Percentiles rank a stretch among this genome's conserved stretches.
Conservation (phyloP, 2,113 vertebrate species). For the Centropus unirufus region DNA sequence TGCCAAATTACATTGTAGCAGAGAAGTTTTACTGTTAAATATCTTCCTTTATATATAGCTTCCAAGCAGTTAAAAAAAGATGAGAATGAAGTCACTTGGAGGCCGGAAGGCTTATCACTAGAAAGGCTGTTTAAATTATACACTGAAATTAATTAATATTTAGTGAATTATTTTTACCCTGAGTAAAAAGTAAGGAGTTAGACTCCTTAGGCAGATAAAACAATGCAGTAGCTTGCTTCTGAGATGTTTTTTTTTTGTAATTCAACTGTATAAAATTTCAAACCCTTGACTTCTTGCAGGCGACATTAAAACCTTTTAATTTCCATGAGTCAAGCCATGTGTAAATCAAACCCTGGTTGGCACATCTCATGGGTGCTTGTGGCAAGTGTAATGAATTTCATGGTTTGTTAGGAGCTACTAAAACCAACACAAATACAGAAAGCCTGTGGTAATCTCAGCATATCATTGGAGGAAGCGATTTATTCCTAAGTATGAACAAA, state of each 20-base stretch:
- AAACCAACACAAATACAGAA: slow-evolving; percentile 52
- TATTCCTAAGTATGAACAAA: slow-evolving; percentile 58
- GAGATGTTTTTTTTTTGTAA: neutral
- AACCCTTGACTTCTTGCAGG: slow-evolving; percentile 50
- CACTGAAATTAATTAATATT: slow-evolving; percentile 65
- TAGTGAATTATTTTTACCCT: slow-evolving; percentile 66
- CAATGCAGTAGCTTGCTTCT: neutral
- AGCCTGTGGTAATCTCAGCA: slow-evolving; percentile 57
- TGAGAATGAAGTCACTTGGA: slow-evolving; percentile 28
- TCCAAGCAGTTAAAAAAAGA: slow-evolving; percentile 25
- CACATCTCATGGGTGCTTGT: slow-evolving; percentile 39
- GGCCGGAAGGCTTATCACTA: slow-evolving; percentile 54
- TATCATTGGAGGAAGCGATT: slow-evolving; percentile 55
- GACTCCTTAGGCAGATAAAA: slow-evolving; percentile 49
- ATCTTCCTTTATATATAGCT: slow-evolving; percentile 27
- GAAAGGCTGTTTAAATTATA: slow-evolving; percentile 55
- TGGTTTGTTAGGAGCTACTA: slow-evolving; percentile 52
- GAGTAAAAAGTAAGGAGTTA: neutral
- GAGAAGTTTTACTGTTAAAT: slow-evolving; percentile 41
- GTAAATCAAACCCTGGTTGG: slow-evolving; percentile 10
- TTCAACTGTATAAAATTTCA: slow-evolving; percentile 29
- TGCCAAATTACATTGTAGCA: neutral
- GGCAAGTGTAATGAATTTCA: slow-evolving; percentile 56
- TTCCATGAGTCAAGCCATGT: neutral
- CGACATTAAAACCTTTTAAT: slow-evolving; percentile 40